These are phyloP conservation scores for Pristis pectinata DNA, from an alignment of 2,797 vertebrate genomes.

Conservation along the genomic window DNA sequence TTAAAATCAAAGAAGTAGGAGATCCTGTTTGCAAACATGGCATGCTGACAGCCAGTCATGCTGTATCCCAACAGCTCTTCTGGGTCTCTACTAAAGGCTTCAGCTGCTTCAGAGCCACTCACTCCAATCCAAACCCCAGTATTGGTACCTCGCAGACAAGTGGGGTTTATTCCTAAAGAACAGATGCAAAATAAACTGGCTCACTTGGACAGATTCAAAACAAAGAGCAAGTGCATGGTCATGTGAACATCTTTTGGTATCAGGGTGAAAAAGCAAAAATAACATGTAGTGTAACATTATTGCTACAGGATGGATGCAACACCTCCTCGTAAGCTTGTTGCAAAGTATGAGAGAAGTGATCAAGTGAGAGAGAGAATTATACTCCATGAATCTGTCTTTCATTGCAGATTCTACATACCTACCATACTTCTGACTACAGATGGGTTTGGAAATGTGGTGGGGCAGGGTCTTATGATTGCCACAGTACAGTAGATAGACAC, in stretches of 20 bases:
- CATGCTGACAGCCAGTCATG: slow-evolving; percentile 93
- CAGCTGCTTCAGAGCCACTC: slow-evolving; percentile 82
- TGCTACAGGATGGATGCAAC: neutral
- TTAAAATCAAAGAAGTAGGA: slow-evolving; percentile 90
- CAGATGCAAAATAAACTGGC: neutral
- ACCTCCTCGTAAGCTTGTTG: neutral
- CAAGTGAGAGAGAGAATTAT: neutral
- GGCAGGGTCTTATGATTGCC: neutral
- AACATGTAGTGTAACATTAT: neutral
- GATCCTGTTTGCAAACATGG: slow-evolving; percentile 92
- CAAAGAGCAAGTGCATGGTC: too few species aligned
- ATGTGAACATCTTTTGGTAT: too few species aligned
- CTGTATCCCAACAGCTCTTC: slow-evolving; percentile 90
- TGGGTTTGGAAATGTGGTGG: neutral
- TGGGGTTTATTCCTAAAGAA: slow-evolving; percentile 73
- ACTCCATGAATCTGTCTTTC: neutral
- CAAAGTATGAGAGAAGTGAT: neutral
- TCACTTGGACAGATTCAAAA: neutral
- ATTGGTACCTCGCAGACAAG: slow-evolving; percentile 70
- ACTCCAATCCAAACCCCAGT: slow-evolving; percentile 89
- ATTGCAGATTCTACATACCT: neutral
- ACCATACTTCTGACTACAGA: neutral
- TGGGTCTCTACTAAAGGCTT: slow-evolving; percentile 86
- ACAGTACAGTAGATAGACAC: neutral
- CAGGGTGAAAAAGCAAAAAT: neutral